These are phyloP conservation scores for Caradrina clavipalpis DNA, from an alignment of 2,888 invertebrate species.

Conservation along the genomic window DNA sequence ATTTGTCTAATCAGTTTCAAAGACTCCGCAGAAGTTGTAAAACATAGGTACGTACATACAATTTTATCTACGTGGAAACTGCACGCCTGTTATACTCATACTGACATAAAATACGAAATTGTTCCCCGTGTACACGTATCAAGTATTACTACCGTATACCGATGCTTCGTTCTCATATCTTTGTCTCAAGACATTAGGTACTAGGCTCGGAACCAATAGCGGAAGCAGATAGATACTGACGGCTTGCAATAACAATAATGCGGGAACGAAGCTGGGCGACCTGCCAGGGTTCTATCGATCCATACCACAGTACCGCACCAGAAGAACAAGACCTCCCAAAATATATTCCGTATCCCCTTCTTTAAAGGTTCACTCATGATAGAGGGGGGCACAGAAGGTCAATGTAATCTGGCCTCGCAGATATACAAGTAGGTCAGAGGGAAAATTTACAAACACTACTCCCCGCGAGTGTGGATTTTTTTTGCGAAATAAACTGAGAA, in stretches of 20 bases:
- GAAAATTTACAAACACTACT: slow-evolving; percentile 90
- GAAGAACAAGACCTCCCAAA: slow-evolving; percentile 79
- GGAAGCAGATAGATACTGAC: slow-evolving; percentile 87
- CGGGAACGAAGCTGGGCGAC: slow-evolving; percentile 89
- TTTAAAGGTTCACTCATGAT: slow-evolving; percentile 68
- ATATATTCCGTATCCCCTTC: slow-evolving; percentile 77
- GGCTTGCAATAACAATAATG: slow-evolving; percentile 90
- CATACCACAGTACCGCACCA: slow-evolving; percentile 80
- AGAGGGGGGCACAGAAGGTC: slow-evolving; percentile 76
- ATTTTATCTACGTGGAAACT: slow-evolving; percentile 50
- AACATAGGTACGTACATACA: slow-evolving; percentile 29
- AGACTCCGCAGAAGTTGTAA: slow-evolving; percentile 53
- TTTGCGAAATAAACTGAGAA: slow-evolving; percentile 83
- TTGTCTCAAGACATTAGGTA: slow-evolving; percentile 80
- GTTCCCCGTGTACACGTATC: slow-evolving; percentile 63
- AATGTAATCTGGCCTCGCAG: slow-evolving; percentile 77
- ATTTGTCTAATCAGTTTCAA: slow-evolving; percentile 61
- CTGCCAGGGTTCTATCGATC: slow-evolving; percentile 90
- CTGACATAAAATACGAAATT: slow-evolving; percentile 61
- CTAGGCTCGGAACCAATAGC: slow-evolving; percentile 86
- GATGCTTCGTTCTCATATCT: slow-evolving; percentile 74
- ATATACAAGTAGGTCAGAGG: slow-evolving; percentile 90
- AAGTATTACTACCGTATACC: slow-evolving; percentile 65
- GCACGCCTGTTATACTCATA: slow-evolving; percentile 55
- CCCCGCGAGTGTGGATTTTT: slow-evolving; percentile 80